phyloP scores from a whole-genome alignment of 2,888 invertebrate genomes.

The Yponomeuta evonymella region DNA sequence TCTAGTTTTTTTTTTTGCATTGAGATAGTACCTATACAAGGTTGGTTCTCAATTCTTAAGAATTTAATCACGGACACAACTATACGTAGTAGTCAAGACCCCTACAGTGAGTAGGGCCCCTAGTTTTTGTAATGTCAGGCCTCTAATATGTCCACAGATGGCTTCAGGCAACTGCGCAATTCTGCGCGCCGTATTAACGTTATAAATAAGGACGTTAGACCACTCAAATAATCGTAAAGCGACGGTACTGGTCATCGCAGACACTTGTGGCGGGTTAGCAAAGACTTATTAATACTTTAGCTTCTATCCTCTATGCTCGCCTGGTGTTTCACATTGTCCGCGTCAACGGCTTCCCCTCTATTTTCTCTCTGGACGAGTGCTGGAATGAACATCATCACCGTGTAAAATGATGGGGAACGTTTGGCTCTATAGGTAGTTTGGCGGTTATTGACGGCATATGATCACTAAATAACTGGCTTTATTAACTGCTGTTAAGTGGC shows the following conservation, averaged over 20 bases:
- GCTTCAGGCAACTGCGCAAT: conserved; percentile 33
- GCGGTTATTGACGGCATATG: not conserved
- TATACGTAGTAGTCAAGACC: too few relatives aligned
- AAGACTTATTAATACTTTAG: conserved; percentile 1
- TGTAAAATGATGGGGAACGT: not conserved
- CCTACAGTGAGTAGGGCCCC: too few relatives aligned
- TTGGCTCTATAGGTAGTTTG: not conserved
- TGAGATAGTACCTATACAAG: too few relatives aligned
- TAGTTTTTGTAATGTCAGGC: too few relatives aligned
- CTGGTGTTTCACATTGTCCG: conserved; percentile 36
- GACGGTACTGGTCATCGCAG: conserved; percentile 52
- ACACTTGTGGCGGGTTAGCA: conserved; percentile 45
- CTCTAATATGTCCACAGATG: too few relatives aligned
- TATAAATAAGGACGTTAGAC: conserved; percentile 71
- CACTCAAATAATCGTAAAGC: conserved; percentile 71
- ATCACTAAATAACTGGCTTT: too few relatives aligned
- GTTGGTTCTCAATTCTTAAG: too few relatives aligned
- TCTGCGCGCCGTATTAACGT: conserved; percentile 63
- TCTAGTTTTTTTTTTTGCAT: too few relatives aligned
- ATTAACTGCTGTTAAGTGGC: too few relatives aligned
- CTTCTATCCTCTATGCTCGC: conserved; percentile 38
- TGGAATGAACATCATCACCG: not conserved
- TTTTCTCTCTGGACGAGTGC: conserved; percentile 20
- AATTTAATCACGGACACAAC: too few relatives aligned
- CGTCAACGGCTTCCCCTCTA: conserved; percentile 33